Percentiles rank a stretch among this genome's conserved stretches.
Conservation (phyloP, 2,113 vertebrate species). For the Ctenomys sociabilis region DNA sequence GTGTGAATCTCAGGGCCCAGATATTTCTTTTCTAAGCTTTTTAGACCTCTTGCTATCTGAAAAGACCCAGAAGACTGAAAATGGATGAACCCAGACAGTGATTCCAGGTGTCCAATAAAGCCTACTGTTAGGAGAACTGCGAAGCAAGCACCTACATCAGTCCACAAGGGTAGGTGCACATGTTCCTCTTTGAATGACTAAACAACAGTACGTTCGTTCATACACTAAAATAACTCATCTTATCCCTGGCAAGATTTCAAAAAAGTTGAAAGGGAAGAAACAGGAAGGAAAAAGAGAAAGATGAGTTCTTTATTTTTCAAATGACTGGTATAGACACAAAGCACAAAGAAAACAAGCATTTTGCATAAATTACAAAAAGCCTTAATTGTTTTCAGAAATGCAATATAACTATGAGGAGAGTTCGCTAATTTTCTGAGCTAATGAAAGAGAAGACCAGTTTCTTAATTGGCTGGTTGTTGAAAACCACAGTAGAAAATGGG, state of each 20-base stretch:
- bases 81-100: background rate
- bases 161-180: background rate
- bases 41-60: constrained; percentile 1
- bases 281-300: constrained; percentile 3
- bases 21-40: background rate
- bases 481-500: constrained; percentile 52
- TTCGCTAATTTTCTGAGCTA: background rate
- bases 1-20: background rate
- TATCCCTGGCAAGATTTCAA: constrained; percentile 36
- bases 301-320: constrained; percentile 53
- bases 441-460: constrained; percentile 59
- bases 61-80: background rate
- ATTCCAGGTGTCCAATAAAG: background rate
- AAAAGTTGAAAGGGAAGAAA: background rate
- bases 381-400: constrained; percentile 67
- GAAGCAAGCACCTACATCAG: background rate
- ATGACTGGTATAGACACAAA: background rate
- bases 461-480: constrained; percentile 61
- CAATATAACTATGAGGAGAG: constrained; percentile 67
- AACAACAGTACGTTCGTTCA: background rate
- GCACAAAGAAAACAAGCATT: constrained; percentile 42
- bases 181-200: background rate
- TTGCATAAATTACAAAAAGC: constrained; percentile 40
- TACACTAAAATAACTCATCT: background rate
- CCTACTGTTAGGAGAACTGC: background rate